These are phyloP conservation scores for Mobula hypostoma DNA, from an alignment of 2,113 vertebrate species.

Conservation along the genomic window DNA sequence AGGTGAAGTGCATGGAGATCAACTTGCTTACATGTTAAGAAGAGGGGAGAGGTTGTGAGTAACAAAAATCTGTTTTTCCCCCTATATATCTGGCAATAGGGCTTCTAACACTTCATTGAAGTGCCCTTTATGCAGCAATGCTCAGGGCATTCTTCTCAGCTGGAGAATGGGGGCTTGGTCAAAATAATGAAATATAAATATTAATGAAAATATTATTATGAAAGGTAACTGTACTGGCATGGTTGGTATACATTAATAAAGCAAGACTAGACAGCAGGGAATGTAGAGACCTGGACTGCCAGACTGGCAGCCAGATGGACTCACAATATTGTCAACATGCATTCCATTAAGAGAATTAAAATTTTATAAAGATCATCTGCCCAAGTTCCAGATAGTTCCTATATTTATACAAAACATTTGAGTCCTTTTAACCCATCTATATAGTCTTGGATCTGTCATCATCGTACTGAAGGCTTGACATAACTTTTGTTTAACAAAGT, in stretches of 20 bases:
- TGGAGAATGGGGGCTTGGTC: too few relatives aligned
- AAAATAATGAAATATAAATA: conserved; percentile 7
- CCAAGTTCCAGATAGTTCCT: not conserved
- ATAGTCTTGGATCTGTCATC: not conserved
- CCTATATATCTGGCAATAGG: not conserved
- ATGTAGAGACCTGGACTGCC: not conserved
- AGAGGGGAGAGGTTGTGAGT: not conserved
- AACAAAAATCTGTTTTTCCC: not conserved
- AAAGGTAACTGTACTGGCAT: not conserved
- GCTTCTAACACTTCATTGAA: not conserved
- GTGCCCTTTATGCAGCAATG: not conserved
- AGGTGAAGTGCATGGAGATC: not conserved
- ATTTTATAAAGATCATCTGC: conserved; percentile 33
- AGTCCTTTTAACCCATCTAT: conserved; percentile 13
- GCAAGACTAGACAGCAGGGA: not conserved
- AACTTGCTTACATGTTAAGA: not conserved
- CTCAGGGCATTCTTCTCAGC: not conserved
- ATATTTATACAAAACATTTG: conserved; percentile 30
- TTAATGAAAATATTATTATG: conserved; percentile 26
- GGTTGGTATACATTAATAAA: not conserved
- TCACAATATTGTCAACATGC: conserved; percentile 31
- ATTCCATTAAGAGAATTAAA: conserved; percentile 28
- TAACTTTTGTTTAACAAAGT: conserved; percentile 11
- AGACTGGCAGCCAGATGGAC: conserved; percentile 32
- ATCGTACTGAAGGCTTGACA: not conserved